phyloP scores from a whole-genome alignment of 2,113 vertebrate species.

The Tiliqua scincoides region DNA sequence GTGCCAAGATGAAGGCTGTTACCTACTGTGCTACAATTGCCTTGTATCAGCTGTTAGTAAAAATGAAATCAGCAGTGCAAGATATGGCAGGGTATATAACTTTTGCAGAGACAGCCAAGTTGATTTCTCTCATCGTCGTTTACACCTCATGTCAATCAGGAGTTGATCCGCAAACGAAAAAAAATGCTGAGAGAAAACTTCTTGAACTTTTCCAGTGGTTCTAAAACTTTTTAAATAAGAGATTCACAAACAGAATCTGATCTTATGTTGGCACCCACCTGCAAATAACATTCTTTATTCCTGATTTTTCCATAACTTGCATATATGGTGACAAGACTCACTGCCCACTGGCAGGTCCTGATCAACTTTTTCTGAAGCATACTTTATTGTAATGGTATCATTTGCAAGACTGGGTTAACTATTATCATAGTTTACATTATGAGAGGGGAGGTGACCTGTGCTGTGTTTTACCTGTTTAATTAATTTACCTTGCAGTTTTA shows the following conservation, averaged over 20 bases:
- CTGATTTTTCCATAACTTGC: conserved; percentile 20
- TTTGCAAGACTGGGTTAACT: not conserved
- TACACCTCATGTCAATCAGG: conserved; percentile 5
- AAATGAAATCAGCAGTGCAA: conserved; percentile 24
- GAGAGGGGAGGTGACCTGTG: not conserved
- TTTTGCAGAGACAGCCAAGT: conserved; percentile 16
- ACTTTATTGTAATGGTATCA: not conserved
- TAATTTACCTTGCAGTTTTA: not conserved
- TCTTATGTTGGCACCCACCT: conserved; percentile 50
- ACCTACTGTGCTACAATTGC: not conserved
- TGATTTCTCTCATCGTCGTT: not conserved
- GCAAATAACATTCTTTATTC: conserved; percentile 49
- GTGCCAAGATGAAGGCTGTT: conserved; percentile 41
- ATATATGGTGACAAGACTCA: conserved; percentile 5
- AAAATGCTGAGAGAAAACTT: not conserved
- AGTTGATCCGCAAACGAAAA: not conserved
- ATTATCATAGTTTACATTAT: not conserved
- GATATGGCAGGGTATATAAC: not conserved
- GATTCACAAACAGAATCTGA: conserved; percentile 28
- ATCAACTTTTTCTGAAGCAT: not conserved
- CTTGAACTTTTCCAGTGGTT: conserved; percentile 7
- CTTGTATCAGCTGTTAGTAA: conserved; percentile 28
- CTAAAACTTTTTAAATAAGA: conserved; percentile 50
- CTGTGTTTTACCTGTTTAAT: not conserved
- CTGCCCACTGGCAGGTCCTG: not conserved